These are phyloP conservation scores for Stenodera caucasica DNA, from an alignment of 2,888 invertebrate genomes.

Conservation along the genomic window DNA sequence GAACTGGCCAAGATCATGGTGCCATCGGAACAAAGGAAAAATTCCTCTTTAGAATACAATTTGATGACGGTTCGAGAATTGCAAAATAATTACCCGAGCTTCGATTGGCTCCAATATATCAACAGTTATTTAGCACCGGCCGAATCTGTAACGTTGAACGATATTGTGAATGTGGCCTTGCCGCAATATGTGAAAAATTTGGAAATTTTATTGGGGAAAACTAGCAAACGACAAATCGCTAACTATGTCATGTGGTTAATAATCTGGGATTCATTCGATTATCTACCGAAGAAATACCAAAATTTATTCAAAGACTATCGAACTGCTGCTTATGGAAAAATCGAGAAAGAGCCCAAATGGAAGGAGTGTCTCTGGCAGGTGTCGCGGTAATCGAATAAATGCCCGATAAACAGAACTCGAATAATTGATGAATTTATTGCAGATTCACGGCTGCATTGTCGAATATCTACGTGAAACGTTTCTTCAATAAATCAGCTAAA, in stretches of 20 bases:
- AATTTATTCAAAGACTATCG: constrained; percentile 22
- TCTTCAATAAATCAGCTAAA: constrained; percentile 29
- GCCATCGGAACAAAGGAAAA: constrained; percentile 16
- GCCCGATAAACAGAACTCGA: too few species aligned
- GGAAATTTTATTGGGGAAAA: constrained; percentile 26
- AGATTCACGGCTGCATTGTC: constrained; percentile 16
- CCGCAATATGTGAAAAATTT: constrained; percentile 23
- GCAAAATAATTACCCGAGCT: constrained; percentile 16
- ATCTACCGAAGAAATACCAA: constrained; percentile 29
- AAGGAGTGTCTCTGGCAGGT: constrained; percentile 12
- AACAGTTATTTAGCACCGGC: constrained; percentile 22
- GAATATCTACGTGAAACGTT: constrained; percentile 24
- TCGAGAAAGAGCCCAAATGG: constrained; percentile 13
- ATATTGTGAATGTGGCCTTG: constrained; percentile 18
- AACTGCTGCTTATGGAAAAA: constrained; percentile 13
- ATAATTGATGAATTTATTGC: not conserved
- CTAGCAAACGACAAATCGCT: constrained; percentile 24
- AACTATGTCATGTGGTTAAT: constrained; percentile 35
- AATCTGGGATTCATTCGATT: constrained; percentile 16
- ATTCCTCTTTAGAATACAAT: constrained; percentile 53
- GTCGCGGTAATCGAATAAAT: not conserved
- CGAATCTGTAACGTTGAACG: constrained; percentile 19
- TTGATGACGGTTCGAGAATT: constrained; percentile 17
- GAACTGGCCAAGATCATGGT: constrained; percentile 12
- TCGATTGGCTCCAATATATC: constrained; percentile 22